Evolutionary conservation across 2,113 vertebrate species (phyloP).

Genomic region (Hucho hucho): DNA sequence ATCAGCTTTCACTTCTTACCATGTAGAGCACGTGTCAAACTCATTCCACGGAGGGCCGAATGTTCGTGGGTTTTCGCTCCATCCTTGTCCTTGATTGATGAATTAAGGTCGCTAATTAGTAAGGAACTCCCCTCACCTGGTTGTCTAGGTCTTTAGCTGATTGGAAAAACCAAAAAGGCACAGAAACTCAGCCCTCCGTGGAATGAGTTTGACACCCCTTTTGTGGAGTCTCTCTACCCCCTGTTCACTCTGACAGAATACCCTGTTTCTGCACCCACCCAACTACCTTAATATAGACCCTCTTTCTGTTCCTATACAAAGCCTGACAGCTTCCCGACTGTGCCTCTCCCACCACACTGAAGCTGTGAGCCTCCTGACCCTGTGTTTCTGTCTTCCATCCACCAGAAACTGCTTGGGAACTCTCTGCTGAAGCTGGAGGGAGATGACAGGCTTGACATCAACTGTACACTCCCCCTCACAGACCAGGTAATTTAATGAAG

Average conservation of each 20-base stretch:
- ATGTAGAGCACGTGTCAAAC: too few species aligned
- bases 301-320: constrained; percentile 26
- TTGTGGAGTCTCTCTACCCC: not conserved
- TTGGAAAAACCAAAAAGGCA: too few species aligned
- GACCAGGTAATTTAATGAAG: constrained; percentile 83
- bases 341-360: not conserved
- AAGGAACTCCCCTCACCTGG: too few species aligned
- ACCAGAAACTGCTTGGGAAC: constrained; percentile 93
- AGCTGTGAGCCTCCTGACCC: not conserved
- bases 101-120: too few species aligned
- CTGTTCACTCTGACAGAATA: too few species aligned
- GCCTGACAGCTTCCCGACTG: not conserved
- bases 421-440: constrained; percentile 96
- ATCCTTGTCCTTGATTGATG: too few species aligned
- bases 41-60: too few species aligned
- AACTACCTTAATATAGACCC: not conserved
- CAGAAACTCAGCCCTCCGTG: too few species aligned
- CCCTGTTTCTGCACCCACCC: not conserved
- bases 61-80: too few species aligned
- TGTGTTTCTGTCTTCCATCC: not conserved
- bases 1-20: not conserved
- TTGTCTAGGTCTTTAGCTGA: too few species aligned
- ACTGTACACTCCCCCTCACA: constrained; percentile 96
- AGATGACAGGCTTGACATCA: constrained; percentile 95
- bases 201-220: not conserved